These are phyloP conservation scores for Chionodraco myersi DNA, from an alignment of 2,113 vertebrate genomes.

Conservation along the genomic window DNA sequence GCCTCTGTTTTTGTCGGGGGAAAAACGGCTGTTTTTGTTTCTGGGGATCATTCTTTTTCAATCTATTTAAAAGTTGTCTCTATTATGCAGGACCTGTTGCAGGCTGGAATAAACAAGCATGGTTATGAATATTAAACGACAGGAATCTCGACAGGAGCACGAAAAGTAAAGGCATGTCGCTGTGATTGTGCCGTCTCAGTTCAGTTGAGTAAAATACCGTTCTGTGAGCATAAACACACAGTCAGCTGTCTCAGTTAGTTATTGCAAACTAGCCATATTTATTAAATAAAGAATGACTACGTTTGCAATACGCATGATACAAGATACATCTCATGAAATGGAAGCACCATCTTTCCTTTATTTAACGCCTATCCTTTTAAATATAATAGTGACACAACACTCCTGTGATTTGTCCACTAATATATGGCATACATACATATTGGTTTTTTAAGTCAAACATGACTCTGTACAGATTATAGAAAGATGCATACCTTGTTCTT, in stretches of 20 bases:
- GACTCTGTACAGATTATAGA: neutral
- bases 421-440: neutral
- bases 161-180: conserved; percentile 37
- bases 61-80: conserved; percentile 26
- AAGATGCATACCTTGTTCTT: neutral
- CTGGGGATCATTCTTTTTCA: conserved; percentile 1
- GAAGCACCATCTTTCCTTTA: neutral
- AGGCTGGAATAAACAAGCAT: conserved; percentile 41
- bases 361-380: neutral
- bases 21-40: conserved; percentile 6
- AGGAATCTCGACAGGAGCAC: conserved; percentile 17
- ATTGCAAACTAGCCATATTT: neutral
- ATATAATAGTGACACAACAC: neutral
- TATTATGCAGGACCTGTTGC: conserved; percentile 12
- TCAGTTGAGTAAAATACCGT: conserved; percentile 27
- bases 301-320: neutral
- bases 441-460: neutral
- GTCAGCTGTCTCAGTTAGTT: neutral
- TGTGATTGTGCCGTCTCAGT: conserved; percentile 5
- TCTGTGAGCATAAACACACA: conserved; percentile 19
- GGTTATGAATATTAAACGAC: conserved; percentile 57
- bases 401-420: too few species aligned
- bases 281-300: neutral
- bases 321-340: neutral
- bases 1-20: neutral